Conservation (phyloP, 2,797 vertebrate genomes). For the Catamblyrhynchus diadema region DNA sequence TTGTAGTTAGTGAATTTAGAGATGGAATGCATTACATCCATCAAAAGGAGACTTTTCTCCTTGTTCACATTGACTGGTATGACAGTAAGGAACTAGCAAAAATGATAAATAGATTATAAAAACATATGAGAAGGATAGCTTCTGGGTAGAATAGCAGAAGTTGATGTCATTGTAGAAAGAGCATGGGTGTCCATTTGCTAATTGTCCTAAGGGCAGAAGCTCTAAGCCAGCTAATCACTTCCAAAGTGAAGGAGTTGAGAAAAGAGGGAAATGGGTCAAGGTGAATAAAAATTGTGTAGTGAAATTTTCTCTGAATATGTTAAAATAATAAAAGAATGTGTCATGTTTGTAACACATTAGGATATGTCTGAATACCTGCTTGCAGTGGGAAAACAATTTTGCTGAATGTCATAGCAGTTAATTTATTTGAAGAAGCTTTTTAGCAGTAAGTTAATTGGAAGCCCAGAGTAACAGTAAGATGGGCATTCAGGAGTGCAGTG, state of each 20-base stretch:
- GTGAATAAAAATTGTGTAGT: not conserved
- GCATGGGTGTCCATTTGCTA: not conserved
- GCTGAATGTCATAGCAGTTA: not conserved
- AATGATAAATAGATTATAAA: not conserved
- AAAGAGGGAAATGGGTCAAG: not conserved
- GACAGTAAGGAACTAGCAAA: not conserved
- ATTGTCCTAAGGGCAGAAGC: not conserved
- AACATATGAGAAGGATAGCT: not conserved
- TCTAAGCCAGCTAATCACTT: not conserved
- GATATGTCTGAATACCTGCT: not conserved
- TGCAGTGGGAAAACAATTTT: not conserved
- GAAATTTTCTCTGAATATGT: not conserved
- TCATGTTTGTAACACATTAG: not conserved
- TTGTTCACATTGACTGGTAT: not conserved
- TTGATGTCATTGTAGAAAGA: not conserved
- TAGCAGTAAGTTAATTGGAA: conserved; percentile 18
- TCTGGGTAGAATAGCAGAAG: not conserved
- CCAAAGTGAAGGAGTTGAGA: not conserved
- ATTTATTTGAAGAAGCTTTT: conserved; percentile 34
- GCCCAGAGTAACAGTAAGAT: not conserved
- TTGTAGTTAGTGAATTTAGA: not conserved
- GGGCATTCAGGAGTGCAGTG: not conserved
- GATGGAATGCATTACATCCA: not conserved
- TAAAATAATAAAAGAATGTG: not conserved
- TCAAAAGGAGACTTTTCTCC: not conserved